Evolutionary conservation across 2,888 invertebrate genomes (phyloP), one percentile per base, ranked within the genome.

Genomic region (Volucella inanis): DNA sequence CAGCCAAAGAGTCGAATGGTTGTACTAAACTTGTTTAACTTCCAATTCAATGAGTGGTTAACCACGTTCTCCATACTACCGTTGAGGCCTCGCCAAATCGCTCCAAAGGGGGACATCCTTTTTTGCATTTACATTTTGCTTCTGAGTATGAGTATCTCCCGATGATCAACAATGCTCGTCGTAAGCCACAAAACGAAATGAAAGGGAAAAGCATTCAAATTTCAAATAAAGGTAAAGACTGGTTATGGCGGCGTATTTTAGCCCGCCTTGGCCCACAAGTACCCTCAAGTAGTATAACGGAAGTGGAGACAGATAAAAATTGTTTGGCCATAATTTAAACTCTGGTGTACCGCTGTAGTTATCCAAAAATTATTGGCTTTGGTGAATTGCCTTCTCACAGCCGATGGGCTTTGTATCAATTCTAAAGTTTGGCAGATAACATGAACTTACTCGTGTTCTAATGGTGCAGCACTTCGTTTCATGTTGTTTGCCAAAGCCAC

Each of bases 21-120:
- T 31, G 6, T 31, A 31, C 31, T 31, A 6, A 31, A 31, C 31
- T 31, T 6, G 57, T 83, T 68, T 52, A 65, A 79, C 83, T 79
- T 64, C 68, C 74, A 57, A 75, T 82, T 79, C 74, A 79, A 74
- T 83, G 79, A 83, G 74, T 70, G 79, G 83, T 64, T 79, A 79
- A 79, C 83, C 83, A 70, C 72, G 74, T 70, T 59, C 52, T 49
- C 50, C 79, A 68, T 74, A 70, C 43, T 70, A 57, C 68, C 68
- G 57, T 38, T 72, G 74, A 74, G 72, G 67, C 41, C 67, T 65
- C 77, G 61, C 72, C 64, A 79, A 79, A 83, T 83, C 74, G 72
- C 74, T 79, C 83, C 68, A 65, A 64, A 65, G 83, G 83, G 83
- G 79, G 57, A 74, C 74, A 83, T 83, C 79, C 47, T 67, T 52